Base-by-base conservation (phyloP, 2,888 invertebrate genomes). In the Eupithecia exiguata region DNA sequence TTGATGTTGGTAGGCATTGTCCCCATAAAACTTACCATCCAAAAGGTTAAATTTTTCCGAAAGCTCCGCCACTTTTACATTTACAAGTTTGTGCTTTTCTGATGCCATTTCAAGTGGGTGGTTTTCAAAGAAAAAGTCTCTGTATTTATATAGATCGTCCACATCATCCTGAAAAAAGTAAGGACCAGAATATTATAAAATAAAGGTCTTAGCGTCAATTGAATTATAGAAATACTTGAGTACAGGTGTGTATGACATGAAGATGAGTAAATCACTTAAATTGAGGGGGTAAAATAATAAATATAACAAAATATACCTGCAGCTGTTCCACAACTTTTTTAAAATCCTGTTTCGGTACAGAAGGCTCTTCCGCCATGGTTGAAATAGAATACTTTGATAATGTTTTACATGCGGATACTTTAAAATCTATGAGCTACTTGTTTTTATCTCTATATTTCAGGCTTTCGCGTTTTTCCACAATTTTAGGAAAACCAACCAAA, bases 101-200 rank as follows among this genome's bases (percentile, higher is more conserved):
- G 93, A 86, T 0, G 97, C 97, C 88, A 96, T 95, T 78, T 96
- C 96, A 53, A 97, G 92, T 10, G 96, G 92, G 90, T 97, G 96
- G 78, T 95, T 96, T 85, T 97, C 97, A 92, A 97, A 97, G 90
- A 97, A 98, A 84, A 96, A 95, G 89, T 98, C 97, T 82, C 97
- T 95, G 87, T 96, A 97, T 43, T 92, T 84, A 87, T 96, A 97
- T 67, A 97, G 88, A 0, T 95, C 92, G 77, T 96, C 92, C 0
- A 97, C 96, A 79, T 95, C 95, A 81, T 95, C 95, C 97, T 97
- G 89, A 40, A 75, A 74, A 30, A 67, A 16, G 16, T 5, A 61
- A 61, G n/a, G n/a, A 21, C n/a, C n/a, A n/a, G n/a, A 40, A 25
- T n/a, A 18, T 35, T 12, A 18, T 46, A 18, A 46, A 16, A 7